Base-by-base conservation (phyloP, 1,140 invertebrate genomes). In the Bathynomus jamesi region DNA sequence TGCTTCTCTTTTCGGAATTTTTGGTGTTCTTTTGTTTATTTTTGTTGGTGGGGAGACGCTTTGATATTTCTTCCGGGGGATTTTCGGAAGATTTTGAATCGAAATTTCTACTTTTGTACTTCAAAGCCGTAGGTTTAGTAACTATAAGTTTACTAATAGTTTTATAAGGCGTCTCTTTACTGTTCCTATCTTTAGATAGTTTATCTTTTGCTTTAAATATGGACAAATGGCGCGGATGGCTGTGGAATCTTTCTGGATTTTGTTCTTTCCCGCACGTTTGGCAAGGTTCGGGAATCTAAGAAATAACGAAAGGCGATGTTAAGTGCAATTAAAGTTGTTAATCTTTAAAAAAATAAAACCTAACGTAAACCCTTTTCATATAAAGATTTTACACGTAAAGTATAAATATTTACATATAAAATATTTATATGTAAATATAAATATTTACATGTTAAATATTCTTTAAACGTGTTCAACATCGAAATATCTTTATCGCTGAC, bases 241-340 rank as follows among this genome's bases (percentile, higher is more conserved):
- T 87, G 77, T 87, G 86, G 60, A 87, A 84, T 5, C 86, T 79
- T 74, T 88, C 86, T 0, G 87, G 86, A 40, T 84, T 83, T 75
- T 85, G 83, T 0, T 83, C 78, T 46, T 85, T 80, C 24, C 85
- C 85, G 77, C 86, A 87, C 5, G 84, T 85, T 40, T 81, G 84
- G 76, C 87, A 88, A 4, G 86, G 85, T 70, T 84, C 81, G 7
- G 84, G 84, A 24, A 84, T 80, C 31, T 79, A 17, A 21, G 40
- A 3, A 21, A 53, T 17, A 53, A 53, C 2, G n/a, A n/a, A n/a
- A n/a, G n/a, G n/a, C n/a, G n/a, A n/a, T n/a, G n/a, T n/a, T n/a
- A n/a, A n/a, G n/a, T n/a, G n/a, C n/a, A n/a, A n/a, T n/a, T n/a
- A n/a, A n/a, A n/a, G n/a, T n/a, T n/a, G n/a, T n/a, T n/a, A n/a